A percentile compares a stretch with the other conserved stretches of the same genome.
Conservation (phyloP, 2,113 vertebrate genomes). For the Mesitornis unicolor region DNA sequence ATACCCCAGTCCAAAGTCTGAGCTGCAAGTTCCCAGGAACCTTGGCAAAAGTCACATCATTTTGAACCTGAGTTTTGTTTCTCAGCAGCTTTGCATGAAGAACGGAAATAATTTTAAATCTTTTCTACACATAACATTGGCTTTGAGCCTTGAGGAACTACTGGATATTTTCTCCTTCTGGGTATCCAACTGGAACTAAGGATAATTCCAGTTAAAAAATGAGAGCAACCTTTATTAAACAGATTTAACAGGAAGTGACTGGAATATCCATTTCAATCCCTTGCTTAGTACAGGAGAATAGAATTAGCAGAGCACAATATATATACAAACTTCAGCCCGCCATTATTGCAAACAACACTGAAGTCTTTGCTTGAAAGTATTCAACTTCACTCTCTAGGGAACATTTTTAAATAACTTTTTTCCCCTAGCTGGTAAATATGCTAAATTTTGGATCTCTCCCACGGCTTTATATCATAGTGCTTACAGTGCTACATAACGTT, state of each 20-base stretch:
- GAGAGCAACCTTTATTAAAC: background rate
- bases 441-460: background rate
- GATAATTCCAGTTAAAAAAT: background rate
- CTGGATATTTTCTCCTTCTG: background rate
- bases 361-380: background rate
- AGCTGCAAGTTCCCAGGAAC: background rate
- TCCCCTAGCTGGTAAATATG: background rate
- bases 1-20: background rate
- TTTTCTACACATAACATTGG: background rate
- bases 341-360: background rate
- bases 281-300: background rate
- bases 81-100: background rate
- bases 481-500: background rate
- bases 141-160: background rate
- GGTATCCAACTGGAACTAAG: background rate
- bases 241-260: background rate
- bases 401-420: background rate
- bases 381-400: background rate
- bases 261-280: background rate
- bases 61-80: background rate
- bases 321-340: background rate
- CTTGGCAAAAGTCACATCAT: background rate
- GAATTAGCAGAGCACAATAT: background rate
- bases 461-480: background rate
- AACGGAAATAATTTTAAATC: background rate